phyloP scores from a whole-genome alignment of 2,888 invertebrate genomes.

The Megamerina dolium region DNA sequence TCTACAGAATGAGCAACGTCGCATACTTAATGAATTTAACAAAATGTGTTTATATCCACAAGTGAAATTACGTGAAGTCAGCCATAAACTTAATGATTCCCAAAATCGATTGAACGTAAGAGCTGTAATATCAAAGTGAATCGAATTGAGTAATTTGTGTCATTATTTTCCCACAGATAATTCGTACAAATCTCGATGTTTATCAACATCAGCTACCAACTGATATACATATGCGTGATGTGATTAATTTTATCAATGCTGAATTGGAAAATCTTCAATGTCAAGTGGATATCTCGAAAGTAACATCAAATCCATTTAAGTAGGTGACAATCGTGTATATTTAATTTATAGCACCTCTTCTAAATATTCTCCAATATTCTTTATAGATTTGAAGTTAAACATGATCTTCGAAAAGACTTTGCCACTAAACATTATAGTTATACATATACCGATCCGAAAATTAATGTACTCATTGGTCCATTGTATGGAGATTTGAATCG shows the following conservation, averaged over 20 bases:
- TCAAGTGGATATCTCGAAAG: constrained; percentile 26
- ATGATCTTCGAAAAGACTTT: constrained; percentile 21
- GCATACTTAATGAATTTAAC: constrained; percentile 30
- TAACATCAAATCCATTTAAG: constrained; percentile 33
- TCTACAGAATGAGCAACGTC: constrained; percentile 37
- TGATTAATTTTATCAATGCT: constrained; percentile 21
- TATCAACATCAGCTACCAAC: constrained; percentile 21
- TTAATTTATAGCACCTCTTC: background rate
- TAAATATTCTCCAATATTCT: no score
- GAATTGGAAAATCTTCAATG: constrained; percentile 35
- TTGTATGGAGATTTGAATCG: constrained; percentile 23
- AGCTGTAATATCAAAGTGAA: constrained; percentile 7
- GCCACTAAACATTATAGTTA: constrained; percentile 19
- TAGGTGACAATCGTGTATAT: constrained; percentile 24
- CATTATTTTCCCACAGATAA: constrained; percentile 22
- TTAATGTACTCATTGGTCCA: constrained; percentile 25
- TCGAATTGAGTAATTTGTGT: background rate
- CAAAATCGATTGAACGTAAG: constrained; percentile 33
- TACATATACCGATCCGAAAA: constrained; percentile 28
- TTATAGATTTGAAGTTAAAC: constrained; percentile 24
- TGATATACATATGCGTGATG: constrained; percentile 26
- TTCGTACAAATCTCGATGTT: constrained; percentile 23
- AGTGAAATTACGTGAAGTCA: constrained; percentile 28
- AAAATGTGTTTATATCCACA: constrained; percentile 31
- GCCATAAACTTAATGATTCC: constrained; percentile 27